These are phyloP conservation scores for Drymodes brunneopygia DNA, from an alignment of 2,113 vertebrate genomes.

Conservation along the genomic window DNA sequence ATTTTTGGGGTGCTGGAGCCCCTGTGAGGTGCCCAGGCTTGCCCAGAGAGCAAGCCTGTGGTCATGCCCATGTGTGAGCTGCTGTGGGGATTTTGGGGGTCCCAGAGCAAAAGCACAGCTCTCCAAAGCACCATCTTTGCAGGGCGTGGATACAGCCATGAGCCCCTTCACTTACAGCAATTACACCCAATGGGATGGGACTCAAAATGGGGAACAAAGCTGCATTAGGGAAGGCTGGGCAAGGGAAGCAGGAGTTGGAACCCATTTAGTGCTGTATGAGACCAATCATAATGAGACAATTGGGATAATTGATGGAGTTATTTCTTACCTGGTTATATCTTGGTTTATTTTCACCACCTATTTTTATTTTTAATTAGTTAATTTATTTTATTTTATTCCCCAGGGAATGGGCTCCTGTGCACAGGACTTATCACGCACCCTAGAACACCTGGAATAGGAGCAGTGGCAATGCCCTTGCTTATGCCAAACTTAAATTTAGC, in stretches of 20 bases:
- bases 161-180: not conserved
- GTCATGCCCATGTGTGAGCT: fast-evolving
- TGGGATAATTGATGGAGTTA: not conserved
- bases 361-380: not conserved
- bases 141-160: not conserved
- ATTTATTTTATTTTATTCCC: not conserved
- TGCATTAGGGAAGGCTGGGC: not conserved
- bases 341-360: not conserved
- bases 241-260: not conserved
- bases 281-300: not conserved
- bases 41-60: fast-evolving
- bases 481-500: not conserved
- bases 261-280: not conserved
- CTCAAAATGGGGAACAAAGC: not conserved
- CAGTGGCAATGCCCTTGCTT: not conserved
- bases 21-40: not conserved
- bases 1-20: not conserved
- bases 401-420: not conserved
- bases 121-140: not conserved
- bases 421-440: no score
- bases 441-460: not conserved
- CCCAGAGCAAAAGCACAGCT: not conserved
- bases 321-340: not conserved
- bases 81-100: not conserved
- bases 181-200: not conserved